Evolutionary conservation across 2,888 invertebrate genomes (phyloP).

Genomic region (Pyrrhosoma nymphula): DNA sequence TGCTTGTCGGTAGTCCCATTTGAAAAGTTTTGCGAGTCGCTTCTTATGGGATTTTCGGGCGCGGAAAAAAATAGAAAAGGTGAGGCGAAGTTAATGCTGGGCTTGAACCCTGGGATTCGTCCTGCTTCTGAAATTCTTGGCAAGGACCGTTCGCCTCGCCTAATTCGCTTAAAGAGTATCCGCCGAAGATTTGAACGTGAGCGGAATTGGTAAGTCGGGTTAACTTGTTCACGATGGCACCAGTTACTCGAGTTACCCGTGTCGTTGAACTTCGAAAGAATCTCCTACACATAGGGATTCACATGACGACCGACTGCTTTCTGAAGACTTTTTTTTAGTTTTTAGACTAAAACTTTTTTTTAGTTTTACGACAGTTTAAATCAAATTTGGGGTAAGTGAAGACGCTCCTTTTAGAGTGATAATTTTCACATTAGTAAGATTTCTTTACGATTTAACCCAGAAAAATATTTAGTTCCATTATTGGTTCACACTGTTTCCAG

Average conservation of each 20-base stretch:
- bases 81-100: neutral
- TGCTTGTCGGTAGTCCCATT: neutral
- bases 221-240: neutral
- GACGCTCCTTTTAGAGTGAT: too few species aligned
- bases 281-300: neutral
- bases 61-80: neutral
- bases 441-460: too few species aligned
- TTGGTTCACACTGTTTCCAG: too few species aligned
- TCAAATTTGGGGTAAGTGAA: too few species aligned
- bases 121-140: neutral
- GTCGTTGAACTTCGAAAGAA: neutral
- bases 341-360: too few species aligned
- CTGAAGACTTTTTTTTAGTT: too few species aligned
- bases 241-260: neutral
- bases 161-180: neutral
- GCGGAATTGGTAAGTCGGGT: neutral
- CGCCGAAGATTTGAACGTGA: neutral
- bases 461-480: too few species aligned
- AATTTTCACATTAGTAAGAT: too few species aligned
- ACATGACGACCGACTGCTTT: neutral
- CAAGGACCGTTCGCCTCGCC: neutral
- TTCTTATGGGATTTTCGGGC: neutral
- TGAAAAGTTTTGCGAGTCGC: neutral
- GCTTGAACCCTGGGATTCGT: neutral
- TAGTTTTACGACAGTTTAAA: too few species aligned